A percentile compares a stretch with the other conserved stretches of the same genome.
Evolutionary conservation across 1,140 invertebrate genomes (phyloP).

Genomic region (Camponotus vicinus): DNA sequence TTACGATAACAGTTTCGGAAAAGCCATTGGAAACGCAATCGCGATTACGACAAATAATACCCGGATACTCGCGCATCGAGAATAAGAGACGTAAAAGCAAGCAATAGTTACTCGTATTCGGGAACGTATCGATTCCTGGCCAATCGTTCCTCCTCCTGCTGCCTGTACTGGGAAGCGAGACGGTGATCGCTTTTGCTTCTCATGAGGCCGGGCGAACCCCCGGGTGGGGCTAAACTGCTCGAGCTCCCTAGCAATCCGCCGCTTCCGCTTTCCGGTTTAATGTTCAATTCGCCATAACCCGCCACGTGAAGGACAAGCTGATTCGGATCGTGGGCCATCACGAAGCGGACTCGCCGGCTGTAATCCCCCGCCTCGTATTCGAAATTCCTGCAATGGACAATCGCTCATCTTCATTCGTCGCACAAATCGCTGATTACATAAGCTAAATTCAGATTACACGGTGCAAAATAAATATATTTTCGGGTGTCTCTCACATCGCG

Average conservation of each 20-base stretch:
- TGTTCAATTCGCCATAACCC: conserved; percentile 95
- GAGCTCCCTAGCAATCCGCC: conserved; percentile 84
- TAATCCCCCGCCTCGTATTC: conserved; percentile 97
- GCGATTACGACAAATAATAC: neutral
- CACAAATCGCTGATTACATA: neutral
- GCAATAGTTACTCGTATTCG: conserved; percentile 84
- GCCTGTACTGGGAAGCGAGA: conserved; percentile 94
- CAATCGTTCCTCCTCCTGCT: conserved; percentile 91
- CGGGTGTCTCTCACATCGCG: too few relatives aligned
- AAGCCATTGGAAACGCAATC: neutral
- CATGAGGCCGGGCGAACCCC: conserved; percentile 91
- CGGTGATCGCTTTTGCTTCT: conserved; percentile 97
- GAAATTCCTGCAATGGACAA: conserved; percentile 90
- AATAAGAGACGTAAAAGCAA: conserved; percentile 32
- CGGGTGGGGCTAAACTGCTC: conserved; percentile 87
- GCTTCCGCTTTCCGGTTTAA: conserved; percentile 87
- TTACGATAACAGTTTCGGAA: neutral
- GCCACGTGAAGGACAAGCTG: conserved; percentile 94
- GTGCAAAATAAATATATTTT: neutral
- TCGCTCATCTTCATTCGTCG: conserved; percentile 34
- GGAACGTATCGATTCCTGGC: conserved; percentile 84
- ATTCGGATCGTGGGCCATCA: conserved; percentile 95
- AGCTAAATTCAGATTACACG: neutral
- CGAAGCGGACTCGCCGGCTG: conserved; percentile 93
- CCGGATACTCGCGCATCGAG: neutral